phyloP scores from a whole-genome alignment of 2,113 vertebrate genomes.

The Pelvicachromis taeniatus region DNA sequence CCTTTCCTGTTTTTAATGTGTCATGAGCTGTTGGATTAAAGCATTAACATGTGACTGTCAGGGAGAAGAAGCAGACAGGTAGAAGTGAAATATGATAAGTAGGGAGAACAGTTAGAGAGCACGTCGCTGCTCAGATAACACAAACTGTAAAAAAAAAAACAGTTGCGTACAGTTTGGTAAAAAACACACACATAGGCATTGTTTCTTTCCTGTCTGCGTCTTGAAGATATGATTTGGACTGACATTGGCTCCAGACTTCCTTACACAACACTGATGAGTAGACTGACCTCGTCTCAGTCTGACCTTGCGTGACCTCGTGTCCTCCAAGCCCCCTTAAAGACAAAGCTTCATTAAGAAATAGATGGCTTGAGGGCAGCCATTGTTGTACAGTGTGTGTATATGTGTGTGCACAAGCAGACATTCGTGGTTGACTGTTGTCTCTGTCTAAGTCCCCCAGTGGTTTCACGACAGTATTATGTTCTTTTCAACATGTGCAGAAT shows the following conservation, averaged over 20 bases:
- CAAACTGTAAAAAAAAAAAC: not conserved
- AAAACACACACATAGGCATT: constrained; percentile 8
- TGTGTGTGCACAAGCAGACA: not conserved
- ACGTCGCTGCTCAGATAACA: constrained; percentile 21
- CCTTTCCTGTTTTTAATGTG: constrained; percentile 50
- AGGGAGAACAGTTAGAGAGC: constrained; percentile 6
- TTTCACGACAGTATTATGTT: not conserved
- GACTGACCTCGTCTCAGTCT: constrained; percentile 57
- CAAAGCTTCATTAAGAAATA: constrained; percentile 58
- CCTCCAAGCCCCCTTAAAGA: constrained; percentile 40
- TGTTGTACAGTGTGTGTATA: not conserved
- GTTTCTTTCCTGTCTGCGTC: constrained; percentile 58
- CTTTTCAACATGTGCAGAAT: constrained; percentile 1
- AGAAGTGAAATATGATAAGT: constrained; percentile 25
- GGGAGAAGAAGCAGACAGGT: constrained; percentile 25
- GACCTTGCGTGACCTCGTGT: constrained; percentile 48
- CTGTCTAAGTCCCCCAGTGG: constrained; percentile 17
- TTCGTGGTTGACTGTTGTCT: not conserved
- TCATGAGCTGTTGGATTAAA: constrained; percentile 64
- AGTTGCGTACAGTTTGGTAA: constrained; percentile 1
- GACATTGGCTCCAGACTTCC: constrained; percentile 71
- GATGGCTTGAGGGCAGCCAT: constrained; percentile 18
- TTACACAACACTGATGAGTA: constrained; percentile 56
- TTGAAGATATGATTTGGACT: constrained; percentile 60
- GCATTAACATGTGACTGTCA: constrained; percentile 67